Evolutionary conservation across 2,888 invertebrate genomes (phyloP), one percentile per base, ranked within the genome.

Genomic region (Hesperia comma): DNA sequence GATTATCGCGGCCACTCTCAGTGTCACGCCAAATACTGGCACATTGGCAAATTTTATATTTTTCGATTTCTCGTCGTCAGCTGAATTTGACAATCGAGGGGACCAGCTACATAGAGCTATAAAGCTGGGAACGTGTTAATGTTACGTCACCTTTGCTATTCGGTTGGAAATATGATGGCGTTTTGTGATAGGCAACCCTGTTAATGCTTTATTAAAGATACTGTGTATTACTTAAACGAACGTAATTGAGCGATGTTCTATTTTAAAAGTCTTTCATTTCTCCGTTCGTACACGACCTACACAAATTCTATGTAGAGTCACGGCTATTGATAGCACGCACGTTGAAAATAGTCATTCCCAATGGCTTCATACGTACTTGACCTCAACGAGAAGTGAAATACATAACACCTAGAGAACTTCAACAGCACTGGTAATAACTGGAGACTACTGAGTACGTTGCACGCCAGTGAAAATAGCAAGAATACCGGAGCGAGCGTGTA

Each of bases 401-500:
- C 46, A 19, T 4, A 19, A 49, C 49, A 49, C 15, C 15, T 49
- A 19, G 49, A 49, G 43, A 17, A 17, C 17, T 46, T 15, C 43
- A 46, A 15, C 43, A 6, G 6, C n/a, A 46, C 21, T 26, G 26
- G 21, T 21, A 26, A 32, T 53, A 53, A n/a, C 7, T 21, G 2
- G 19, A 40, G 41, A 26, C 21, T 33, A 60, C 33, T 46, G 60
- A 33, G 32, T 33, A 60, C 40, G 21, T 21, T 14, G 21, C 26
- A 12, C 10, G 53, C n/a, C 40, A 40, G 61, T 41, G 61, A 6
- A 26, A 40, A 41, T 17, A 49, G 40, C 61, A 53, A 53, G 26
- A 61, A 40, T 61, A 53, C 37, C 61, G 15, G 15, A 41, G 53
- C 15, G 14, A 51, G 43, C 56, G 60, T 12, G 61, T 61, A 53